Evolutionary conservation across 2,113 vertebrate species (phyloP), one percentile per base, ranked within the genome.

Genomic region (Phalacrocorax carbo): DNA sequence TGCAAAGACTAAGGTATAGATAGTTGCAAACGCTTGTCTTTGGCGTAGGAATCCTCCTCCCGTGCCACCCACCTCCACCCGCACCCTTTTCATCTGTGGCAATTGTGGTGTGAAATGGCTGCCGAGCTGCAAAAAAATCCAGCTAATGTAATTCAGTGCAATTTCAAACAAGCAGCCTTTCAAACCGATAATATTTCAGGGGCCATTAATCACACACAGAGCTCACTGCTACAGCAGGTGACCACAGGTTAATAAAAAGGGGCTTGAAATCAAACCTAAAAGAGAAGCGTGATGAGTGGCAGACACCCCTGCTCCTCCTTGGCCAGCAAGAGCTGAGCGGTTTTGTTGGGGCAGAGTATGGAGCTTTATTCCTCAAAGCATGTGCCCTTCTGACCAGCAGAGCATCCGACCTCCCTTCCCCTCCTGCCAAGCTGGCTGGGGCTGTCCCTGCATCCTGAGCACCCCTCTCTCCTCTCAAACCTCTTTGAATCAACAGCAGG

Each of bases 141-240:
- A 92, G 82, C 84, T 86, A 44, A 77, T 66, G 54, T 18, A 76
- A 27, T 58, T 82, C 64, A 72, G 90, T 79, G 96, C 86, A 97
- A 96, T 96, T 97, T 97, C 87, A 75, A 95, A 90, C 86, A 87
- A 94, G 75, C 92, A 97, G 91, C 85, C 30, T 95, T 97, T 96
- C 94, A 82, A 83, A 94, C 70, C 10, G 16, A 58, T 96, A 96
- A 94, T 95, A 83, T 97, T 97, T 97, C 96, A 40, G 15, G 89
- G 77, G n/a, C 90, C 92, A 97, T 97, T 97, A 97, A 98, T 98
- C 97, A 98, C 88, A 9, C 55, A 13, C 40, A 36, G 69, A 77
- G 88, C 93, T 97, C 92, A 7, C 80, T 86, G 85, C 90, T 70
- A 9, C 68, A 78, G 93, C 82, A 93, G 85, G 90, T 92, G 88